Conservation (phyloP, 2,113 vertebrate genomes). For the Zosterops japonicus region DNA sequence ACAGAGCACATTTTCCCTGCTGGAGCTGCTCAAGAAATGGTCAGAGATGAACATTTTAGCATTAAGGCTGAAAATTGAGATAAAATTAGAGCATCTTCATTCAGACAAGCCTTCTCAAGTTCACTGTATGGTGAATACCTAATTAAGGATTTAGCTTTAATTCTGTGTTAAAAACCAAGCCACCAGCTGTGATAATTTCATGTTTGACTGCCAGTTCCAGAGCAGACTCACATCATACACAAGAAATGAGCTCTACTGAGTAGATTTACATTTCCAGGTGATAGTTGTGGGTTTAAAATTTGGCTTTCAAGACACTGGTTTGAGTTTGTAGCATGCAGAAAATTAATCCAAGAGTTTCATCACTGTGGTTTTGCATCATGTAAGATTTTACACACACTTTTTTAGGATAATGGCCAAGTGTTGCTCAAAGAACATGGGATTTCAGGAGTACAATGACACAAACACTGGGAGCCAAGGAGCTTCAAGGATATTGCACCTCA, state of each 20-base stretch:
- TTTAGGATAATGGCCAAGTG: neutral
- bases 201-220: neutral
- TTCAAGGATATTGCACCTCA: neutral
- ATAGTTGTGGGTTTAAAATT: neutral
- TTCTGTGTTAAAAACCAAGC: neutral
- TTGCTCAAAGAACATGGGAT: neutral
- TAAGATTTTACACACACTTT: neutral
- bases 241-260: neutral
- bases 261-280: neutral
- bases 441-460: too few species aligned
- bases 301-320: neutral
- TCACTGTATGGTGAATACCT: neutral
- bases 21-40: neutral
- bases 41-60: neutral
- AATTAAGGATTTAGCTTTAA: neutral
- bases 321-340: neutral
- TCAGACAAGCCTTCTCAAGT: neutral
- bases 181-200: neutral
- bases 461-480: neutral
- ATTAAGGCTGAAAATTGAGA: neutral
- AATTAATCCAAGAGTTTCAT: neutral
- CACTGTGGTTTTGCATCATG: neutral
- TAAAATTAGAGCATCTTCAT: neutral
- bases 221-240: neutral
- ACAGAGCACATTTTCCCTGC: neutral